Percentiles rank a stretch among this genome's conserved stretches.
phyloP scores from a whole-genome alignment of 2,113 vertebrate species.

The Sula dactylatra region DNA sequence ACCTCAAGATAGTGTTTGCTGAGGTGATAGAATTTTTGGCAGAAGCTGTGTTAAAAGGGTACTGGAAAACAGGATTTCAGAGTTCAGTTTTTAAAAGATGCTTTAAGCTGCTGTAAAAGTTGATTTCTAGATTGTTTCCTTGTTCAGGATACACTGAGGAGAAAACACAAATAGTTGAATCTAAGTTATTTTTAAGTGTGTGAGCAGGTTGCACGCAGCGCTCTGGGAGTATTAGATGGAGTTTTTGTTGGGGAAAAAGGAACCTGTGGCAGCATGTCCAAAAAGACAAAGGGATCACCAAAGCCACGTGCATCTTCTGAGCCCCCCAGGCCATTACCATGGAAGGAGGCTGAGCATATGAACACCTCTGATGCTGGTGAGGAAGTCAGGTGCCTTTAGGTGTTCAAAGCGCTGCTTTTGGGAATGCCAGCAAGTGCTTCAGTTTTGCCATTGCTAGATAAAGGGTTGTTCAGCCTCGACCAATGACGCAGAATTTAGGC shows the following conservation, averaged over 20 bases:
- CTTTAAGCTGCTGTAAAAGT: neutral
- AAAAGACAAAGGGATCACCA: neutral
- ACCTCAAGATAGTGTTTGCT: neutral
- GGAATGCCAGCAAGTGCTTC: neutral
- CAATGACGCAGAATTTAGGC: neutral
- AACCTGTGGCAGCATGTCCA: neutral
- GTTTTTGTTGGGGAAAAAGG: neutral
- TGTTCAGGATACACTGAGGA: neutral
- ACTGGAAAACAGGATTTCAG: neutral
- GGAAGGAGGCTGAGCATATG: accelerated
- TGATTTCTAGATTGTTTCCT: neutral
- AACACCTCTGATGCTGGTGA: accelerated
- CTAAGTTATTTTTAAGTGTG: neutral
- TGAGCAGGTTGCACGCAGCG: neutral
- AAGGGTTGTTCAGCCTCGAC: neutral
- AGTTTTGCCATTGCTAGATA: neutral
- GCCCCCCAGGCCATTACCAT: accelerated
- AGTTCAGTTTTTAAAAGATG: neutral
- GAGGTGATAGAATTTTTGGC: neutral
- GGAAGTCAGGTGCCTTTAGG: neutral
- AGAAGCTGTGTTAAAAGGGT: neutral
- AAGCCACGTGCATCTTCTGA: accelerated
- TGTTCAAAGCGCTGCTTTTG: neutral
- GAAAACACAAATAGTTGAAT: neutral
- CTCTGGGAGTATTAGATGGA: neutral